Conservation (phyloP, 2,113 vertebrate species). For the Lathamus discolor region DNA sequence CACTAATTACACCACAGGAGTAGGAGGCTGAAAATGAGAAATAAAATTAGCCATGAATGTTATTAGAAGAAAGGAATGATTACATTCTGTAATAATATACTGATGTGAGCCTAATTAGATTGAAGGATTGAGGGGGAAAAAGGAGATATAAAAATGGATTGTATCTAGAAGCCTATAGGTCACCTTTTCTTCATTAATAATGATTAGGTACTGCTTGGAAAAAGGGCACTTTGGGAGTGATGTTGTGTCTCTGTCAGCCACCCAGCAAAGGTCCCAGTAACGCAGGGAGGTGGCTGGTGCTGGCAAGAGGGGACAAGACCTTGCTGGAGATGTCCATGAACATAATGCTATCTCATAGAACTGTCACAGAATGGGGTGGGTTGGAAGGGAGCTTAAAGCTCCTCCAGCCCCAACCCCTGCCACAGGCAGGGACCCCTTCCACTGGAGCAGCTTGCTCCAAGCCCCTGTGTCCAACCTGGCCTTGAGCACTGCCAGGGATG, state of each 20-base stretch:
- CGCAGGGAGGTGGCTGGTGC: not conserved
- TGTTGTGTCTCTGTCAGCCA: not conserved
- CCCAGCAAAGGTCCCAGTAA: not conserved
- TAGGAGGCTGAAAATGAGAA: constrained; percentile 82
- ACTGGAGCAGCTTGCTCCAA: not conserved
- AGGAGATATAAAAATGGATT: constrained; percentile 68
- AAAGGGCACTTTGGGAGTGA: not conserved
- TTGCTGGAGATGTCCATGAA: not conserved
- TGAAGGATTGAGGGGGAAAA: constrained; percentile 75
- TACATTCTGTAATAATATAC: constrained; percentile 83
- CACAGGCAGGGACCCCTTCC: not conserved
- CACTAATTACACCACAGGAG: constrained; percentile 85
- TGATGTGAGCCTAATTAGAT: constrained; percentile 83
- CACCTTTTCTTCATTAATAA: constrained; percentile 64
- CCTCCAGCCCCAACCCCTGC: not conserved
- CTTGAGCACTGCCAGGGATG: no score
- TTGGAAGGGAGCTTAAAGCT: not conserved
- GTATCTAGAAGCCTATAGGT: constrained; percentile 61
- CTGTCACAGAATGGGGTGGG: not conserved
- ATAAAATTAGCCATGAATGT: constrained; percentile 83
- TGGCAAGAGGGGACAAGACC: not conserved
- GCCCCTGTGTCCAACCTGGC: no score
- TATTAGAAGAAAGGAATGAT: constrained; percentile 85
- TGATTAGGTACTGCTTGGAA: constrained; percentile 18
- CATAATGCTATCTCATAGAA: accelerated